Evolutionary conservation across 1,140 invertebrate genomes (phyloP), one percentile per base, ranked within the genome.

Genomic region (Lepidurus arcticus): DNA sequence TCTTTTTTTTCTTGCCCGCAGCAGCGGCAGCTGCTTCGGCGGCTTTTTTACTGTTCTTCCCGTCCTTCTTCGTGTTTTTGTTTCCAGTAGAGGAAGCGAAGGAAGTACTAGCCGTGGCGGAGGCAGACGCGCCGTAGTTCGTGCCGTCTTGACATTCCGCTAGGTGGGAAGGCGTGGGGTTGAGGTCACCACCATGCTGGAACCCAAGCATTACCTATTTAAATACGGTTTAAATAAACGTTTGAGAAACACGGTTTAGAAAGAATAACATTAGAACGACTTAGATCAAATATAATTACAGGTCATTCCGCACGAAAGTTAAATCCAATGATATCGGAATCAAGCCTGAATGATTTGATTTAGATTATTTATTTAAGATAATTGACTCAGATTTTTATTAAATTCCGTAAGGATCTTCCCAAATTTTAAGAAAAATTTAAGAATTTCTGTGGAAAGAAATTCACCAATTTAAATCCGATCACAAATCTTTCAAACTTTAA

Each of bases 1-100:
- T 96, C 87, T 96, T 96, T 85, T 96, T 96, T 85, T 96, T 96
- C 83, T 96, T 96, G 5, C 94, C 93, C 42, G 92, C 92, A 83
- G 93, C 94, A 81, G 92, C 93, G 81, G 93, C 93, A 43, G 93
- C 92, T 83, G 93, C 94, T 81, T 92, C 93, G 81, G 93, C 92
- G 80, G 88, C 89, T 84, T 95, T 95, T 85, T 95, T 95, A 84
- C 83, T 85, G 77, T 94, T 94, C 3, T 90, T 90, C 79, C 91
- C 90, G 21, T 87, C 86, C 81, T 92, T 92, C 84, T 91, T 92
- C 5, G 53, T 73, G 73, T 16, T 44, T 42, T 74, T 53, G 42
- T 78, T 77, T 43, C 78, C 74, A 11, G 53, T 65, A 21, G 77
- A 47, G 44, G 53, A 75, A 42, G 74, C 26, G 44, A 26, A n/a